Evolutionary conservation across 2,797 vertebrate genomes (phyloP).

Genomic region (Prunella strophiata): DNA sequence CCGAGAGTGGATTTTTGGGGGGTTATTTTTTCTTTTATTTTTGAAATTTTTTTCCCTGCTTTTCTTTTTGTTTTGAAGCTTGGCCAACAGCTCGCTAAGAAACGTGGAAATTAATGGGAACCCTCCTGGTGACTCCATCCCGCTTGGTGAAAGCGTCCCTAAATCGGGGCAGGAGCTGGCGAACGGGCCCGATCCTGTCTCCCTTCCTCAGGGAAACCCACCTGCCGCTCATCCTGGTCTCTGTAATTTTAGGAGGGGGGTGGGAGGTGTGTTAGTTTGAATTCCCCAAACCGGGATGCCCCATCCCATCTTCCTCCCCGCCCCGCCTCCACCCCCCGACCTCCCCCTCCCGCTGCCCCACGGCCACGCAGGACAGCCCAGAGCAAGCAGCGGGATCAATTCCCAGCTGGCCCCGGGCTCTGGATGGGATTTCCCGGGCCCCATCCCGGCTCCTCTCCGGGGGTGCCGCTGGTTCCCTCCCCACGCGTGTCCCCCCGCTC

Average conservation of each 20-base stretch:
- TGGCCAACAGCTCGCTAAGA: neutral
- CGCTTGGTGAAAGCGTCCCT: neutral
- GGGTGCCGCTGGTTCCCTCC: neutral
- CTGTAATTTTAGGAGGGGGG: rapidly evolving
- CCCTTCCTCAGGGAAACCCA: neutral
- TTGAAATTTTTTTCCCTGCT: neutral
- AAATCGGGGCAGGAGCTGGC: neutral
- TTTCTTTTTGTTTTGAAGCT: neutral
- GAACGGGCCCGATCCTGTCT: slow-evolving; percentile 2
- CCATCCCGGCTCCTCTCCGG: neutral
- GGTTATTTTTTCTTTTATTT: too few species aligned
- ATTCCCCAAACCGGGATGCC: neutral
- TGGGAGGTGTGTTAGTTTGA: rapidly evolving
- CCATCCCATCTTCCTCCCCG: neutral
- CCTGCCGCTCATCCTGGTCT: neutral
- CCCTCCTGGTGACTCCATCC: neutral
- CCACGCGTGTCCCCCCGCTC: neutral
- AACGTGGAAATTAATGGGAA: neutral
- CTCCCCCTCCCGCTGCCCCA: neutral
- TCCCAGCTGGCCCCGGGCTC: neutral
- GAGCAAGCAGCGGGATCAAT: neutral
- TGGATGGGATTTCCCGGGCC: neutral
- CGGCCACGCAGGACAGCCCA: neutral
- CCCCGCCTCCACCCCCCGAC: neutral
- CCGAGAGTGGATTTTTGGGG: neutral